Conservation (phyloP, 2,113 vertebrate species). For the Hippocampus comes region DNA sequence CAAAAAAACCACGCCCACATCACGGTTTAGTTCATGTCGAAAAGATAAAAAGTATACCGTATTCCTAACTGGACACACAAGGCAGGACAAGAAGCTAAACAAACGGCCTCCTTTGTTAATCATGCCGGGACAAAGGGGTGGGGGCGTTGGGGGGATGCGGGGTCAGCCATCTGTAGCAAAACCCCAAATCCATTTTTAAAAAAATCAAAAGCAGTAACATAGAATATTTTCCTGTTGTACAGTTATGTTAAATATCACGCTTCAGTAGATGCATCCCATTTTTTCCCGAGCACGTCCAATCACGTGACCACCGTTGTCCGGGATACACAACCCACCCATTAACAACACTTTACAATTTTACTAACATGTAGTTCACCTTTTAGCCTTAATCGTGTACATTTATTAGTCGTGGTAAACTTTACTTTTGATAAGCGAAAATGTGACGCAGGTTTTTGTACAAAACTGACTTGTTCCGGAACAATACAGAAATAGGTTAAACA, state of each 20-base stretch:
- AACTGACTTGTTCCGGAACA: neutral
- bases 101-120: constrained; percentile 53
- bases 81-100: constrained; percentile 15
- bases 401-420: neutral
- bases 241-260: neutral
- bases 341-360: constrained; percentile 15
- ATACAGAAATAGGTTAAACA: neutral
- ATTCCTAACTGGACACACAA: neutral
- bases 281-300: constrained; percentile 17
- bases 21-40: constrained; percentile 4
- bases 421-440: neutral
- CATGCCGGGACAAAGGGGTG: constrained; percentile 11
- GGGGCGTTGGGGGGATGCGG: neutral
- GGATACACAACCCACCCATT: constrained; percentile 33
- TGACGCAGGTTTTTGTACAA: neutral
- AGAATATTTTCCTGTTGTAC: neutral
- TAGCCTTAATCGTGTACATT: neutral
- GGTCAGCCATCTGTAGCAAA: constrained; percentile 19
- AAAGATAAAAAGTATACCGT: neutral
- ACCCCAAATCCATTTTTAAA: neutral
- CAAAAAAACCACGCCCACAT: neutral
- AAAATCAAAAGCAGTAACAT: neutral
- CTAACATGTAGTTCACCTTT: neutral
- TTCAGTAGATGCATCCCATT: neutral
- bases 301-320: constrained; percentile 61